A percentile compares a stretch with the other conserved stretches of the same genome.
Conservation (phyloP, 1,140 invertebrate species). For the Drosophila lini region DNA sequence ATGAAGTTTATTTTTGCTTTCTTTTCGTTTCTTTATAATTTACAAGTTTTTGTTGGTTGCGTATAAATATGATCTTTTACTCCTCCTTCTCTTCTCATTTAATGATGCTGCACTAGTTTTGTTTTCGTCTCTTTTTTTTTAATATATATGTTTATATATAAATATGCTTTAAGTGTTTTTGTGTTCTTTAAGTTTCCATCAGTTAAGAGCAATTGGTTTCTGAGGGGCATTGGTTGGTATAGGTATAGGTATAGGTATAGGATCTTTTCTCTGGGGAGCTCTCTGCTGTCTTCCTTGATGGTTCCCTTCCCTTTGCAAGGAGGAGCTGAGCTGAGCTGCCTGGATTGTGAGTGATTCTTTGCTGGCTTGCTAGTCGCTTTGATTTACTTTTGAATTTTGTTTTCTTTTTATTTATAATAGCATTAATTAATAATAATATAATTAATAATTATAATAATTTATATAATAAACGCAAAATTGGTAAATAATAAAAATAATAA, state of each 20-base stretch:
- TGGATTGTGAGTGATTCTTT: conserved; percentile 37
- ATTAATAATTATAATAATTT: conserved; percentile 83
- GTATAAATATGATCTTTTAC: conserved; percentile 65
- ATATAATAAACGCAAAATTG: conserved; percentile 83
- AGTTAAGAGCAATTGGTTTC: conserved; percentile 62
- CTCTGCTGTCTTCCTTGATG: conserved; percentile 17
- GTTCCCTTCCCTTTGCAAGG: conserved; percentile 21
- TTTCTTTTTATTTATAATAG: conserved; percentile 70
- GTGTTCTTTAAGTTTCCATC: conserved; percentile 49
- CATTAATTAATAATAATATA: conserved; percentile 80
- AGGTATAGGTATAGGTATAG: conserved; percentile 5
- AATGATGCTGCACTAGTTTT: conserved; percentile 74
- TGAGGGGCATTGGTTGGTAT: conserved; percentile 19
- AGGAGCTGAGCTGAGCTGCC: conserved; percentile 49
- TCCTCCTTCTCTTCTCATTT: conserved; percentile 48
- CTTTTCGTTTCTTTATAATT: conserved; percentile 67
- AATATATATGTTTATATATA: conserved; percentile 62
- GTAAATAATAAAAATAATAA: conserved; percentile 83
- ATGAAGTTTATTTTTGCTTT: conserved; percentile 64
- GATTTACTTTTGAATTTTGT: conserved; percentile 65
- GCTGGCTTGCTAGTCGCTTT: conserved; percentile 44
- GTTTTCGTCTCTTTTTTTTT: conserved; percentile 34
- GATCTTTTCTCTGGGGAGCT: conserved; percentile 20
- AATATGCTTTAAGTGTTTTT: conserved; percentile 48
- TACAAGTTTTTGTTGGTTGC: conserved; percentile 73